A percentile compares a stretch with the other conserved stretches of the same genome.
These are phyloP conservation scores for Drosophila falleni DNA, from an alignment of 2,888 invertebrate genomes.

Conservation along the genomic window DNA sequence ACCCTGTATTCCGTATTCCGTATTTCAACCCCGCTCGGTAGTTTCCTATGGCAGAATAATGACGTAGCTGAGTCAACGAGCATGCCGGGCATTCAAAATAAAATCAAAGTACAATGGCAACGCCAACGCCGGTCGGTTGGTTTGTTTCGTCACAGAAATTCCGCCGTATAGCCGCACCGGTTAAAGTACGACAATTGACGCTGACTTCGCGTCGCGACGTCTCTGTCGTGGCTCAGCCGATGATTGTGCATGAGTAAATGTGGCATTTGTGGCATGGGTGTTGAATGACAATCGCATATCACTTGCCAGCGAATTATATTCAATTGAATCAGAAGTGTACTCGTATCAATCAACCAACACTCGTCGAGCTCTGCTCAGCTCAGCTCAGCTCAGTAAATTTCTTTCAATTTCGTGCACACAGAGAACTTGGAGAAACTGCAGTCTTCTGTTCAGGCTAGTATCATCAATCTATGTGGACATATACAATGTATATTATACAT, in stretches of 20 bases:
- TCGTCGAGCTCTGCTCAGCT: conserved; percentile 2
- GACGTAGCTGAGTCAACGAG: conserved; percentile 37
- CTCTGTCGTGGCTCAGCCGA: conserved; percentile 18
- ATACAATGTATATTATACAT: too few species aligned
- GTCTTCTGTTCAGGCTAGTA: conserved; percentile 13
- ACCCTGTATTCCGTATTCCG: neutral
- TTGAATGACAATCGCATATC: conserved; percentile 52
- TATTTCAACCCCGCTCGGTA: neutral
- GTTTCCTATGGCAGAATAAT: conserved; percentile 11
- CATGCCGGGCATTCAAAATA: conserved; percentile 39
- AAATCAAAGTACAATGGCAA: conserved; percentile 52
- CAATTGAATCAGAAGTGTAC: conserved; percentile 67
- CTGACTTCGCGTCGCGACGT: conserved; percentile 3
- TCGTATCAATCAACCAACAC: conserved; percentile 53
- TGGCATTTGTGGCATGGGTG: conserved; percentile 33
- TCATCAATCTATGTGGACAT: conserved; percentile 26
- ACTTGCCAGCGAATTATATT: conserved; percentile 46
- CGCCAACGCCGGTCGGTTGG: conserved; percentile 31
- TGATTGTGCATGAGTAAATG: conserved; percentile 48
- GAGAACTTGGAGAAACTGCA: neutral
- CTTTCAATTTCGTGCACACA: neutral
- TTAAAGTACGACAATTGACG: conserved; percentile 59
- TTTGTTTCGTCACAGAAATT: conserved; percentile 79
- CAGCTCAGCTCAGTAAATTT: neutral
- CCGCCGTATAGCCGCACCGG: conserved; percentile 61